Evolutionary conservation across 2,888 invertebrate genomes (phyloP), one percentile per base, ranked within the genome.

Genomic region (Linnaemya vulpina): DNA sequence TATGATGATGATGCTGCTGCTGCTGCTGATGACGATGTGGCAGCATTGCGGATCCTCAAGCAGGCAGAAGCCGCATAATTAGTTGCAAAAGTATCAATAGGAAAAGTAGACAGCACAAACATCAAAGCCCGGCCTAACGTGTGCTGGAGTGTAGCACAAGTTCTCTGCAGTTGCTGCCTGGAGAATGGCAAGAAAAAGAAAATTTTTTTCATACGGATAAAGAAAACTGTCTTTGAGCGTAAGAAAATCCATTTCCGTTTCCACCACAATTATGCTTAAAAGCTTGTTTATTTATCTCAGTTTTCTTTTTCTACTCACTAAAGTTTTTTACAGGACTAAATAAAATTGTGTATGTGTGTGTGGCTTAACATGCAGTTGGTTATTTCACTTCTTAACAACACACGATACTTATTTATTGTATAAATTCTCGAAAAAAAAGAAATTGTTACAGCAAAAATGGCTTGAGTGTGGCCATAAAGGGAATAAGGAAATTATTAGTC

Each of bases 191-290:
- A 25, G 46, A 71, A 8, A 10, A 40, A n/a, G 3, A 9, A 15
- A 43, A n/a, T n/a, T n/a, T n/a, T n/a, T n/a, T 7, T 5, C 55
- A 10, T 10, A 40, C 22, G 20, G 4, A 13, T 9, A 62, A 60
- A 35, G 11, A 60, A 35, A 73, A n/a, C 5, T 71, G 63, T 68
- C 55, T 84, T 81, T 81, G 62, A 70, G 40, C 53, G 71, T n/a
- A 67, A 68, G 35, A 76, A 80, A 80, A 80, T 84, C 68, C 77
- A 84, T 81, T 77, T 84, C 84, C 84, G 84, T 62, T 81, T 84
- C 73, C 84, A 65, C 60, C 80, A 62, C 80, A 80, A 71, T 76
- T 80, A 76, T 80, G 63, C 62, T 71, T 60, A 63, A 71, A 77
- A 49, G 22, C 30, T 60, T 71, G 76, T 76, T 71, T 70, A 38